Percentiles rank a stretch among this genome's conserved stretches.
These are phyloP conservation scores for Ursus arctos DNA, from an alignment of 2,113 vertebrate genomes.

Conservation along the genomic window DNA sequence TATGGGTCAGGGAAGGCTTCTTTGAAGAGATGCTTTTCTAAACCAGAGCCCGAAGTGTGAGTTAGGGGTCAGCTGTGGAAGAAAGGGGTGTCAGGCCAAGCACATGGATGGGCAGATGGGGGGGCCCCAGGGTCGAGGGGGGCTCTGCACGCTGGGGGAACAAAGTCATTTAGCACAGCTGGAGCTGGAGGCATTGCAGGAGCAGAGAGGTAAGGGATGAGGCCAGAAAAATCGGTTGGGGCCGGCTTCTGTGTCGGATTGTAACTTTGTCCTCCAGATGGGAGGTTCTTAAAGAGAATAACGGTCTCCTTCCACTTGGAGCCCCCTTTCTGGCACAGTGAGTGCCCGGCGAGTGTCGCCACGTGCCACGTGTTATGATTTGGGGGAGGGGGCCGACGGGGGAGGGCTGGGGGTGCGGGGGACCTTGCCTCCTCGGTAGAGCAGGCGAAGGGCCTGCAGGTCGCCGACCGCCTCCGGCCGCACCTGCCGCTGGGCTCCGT, in stretches of 20 bases:
- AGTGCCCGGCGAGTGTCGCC: neutral
- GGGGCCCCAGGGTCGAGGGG: neutral
- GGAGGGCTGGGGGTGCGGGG: neutral
- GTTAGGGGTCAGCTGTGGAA: neutral
- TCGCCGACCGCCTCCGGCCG: fast-evolving
- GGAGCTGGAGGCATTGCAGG: fast-evolving
- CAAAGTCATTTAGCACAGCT: fast-evolving
- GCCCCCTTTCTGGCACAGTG: neutral
- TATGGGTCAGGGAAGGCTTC: neutral
- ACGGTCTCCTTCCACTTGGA: neutral
- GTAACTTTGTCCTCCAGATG: neutral
- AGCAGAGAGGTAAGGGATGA: fast-evolving
- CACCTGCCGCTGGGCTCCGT: neutral
- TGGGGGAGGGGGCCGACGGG: neutral
- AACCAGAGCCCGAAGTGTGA: neutral
- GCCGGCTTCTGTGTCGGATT: neutral
- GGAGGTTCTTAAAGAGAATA: neutral
- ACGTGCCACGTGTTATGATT: neutral
- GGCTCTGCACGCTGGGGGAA: neutral
- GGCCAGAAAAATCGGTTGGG: neutral
- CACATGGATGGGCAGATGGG: neutral
- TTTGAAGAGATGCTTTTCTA: neutral
- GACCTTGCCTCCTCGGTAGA: neutral
- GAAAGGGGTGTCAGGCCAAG: neutral
- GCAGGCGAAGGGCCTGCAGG: neutral